Base-by-base conservation (phyloP, 2,888 invertebrate genomes). In the Sesia bembeciformis region DNA sequence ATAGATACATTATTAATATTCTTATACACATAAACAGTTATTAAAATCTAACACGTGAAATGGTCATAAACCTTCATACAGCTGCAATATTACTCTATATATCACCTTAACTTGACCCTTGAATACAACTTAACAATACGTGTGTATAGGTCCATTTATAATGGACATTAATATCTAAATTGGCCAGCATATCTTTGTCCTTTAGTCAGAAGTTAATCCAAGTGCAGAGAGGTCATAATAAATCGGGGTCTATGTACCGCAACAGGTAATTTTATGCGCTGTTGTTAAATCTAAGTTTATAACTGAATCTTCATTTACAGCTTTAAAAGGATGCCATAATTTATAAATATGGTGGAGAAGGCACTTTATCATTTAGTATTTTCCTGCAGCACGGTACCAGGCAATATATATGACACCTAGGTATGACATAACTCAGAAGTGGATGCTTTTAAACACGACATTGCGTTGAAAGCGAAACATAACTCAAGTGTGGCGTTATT, bases 251-350 rank as follows among this genome's bases (percentile, higher is more conserved):
- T 1, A 23, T 50, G 67, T 77, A 75, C 77, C 76, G 77, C 74
- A 81, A 81, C 76, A 73, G 76, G 72, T 76, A 73, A 76, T 78
- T 76, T 71, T 76, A 75, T 74, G 72, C 70, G 70, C 74, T 74
- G 74, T 74, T 70, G 70, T 75, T 77, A 71, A 76, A 76, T 76
- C 72, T 72, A 62, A 72, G 76, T 76, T 78, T 80, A 81, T 78
- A 79, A 76, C 76, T 75, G 78, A 76, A 73, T 76, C 73, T 74
- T 75, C 70, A 70, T 76, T 74, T 72, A 72, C 68, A 65, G 66
- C 60, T 63, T 60, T 57, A 56, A 58, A 60, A 61, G 63, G 69
- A 72, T 68, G 64, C 60, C 58, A 61, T 65, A 23, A 23, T 23
- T 23, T 23, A 23, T 23, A 51, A 52, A 56, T 51, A 49, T 39